Conservation (phyloP, 2,113 vertebrate genomes). For the Struthio camelus region DNA sequence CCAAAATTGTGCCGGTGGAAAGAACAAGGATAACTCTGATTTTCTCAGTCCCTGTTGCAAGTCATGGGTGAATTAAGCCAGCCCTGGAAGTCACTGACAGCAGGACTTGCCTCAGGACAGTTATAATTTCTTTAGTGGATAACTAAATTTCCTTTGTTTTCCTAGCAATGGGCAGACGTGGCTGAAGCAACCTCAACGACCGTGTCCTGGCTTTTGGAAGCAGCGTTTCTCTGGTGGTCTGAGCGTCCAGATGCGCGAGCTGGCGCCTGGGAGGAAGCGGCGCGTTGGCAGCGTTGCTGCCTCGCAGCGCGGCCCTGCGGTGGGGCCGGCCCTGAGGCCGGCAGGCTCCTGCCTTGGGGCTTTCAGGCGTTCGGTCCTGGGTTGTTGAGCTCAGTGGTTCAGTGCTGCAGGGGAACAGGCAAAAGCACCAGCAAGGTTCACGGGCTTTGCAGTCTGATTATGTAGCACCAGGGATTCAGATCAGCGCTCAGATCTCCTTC, state of each 20-base stretch:
- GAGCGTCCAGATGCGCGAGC: too few relatives aligned
- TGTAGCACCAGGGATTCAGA: background rate
- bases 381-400: background rate
- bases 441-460: background rate
- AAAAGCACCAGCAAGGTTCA: background rate
- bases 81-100: background rate
- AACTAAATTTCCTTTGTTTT: background rate
- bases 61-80: background rate
- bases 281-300: too few relatives aligned
- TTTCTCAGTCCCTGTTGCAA: background rate
- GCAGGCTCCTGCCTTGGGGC: background rate
- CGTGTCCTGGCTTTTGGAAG: background rate
- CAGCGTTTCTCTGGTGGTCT: background rate
- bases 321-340: background rate
- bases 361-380: background rate
- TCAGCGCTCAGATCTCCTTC: background rate
- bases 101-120: background rate
- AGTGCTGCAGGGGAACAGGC: background rate
- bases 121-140: background rate
- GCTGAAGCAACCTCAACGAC: background rate
- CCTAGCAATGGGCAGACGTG: background rate
- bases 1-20: background rate
- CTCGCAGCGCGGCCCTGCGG: too few relatives aligned
- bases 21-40: background rate
- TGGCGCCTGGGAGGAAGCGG: too few relatives aligned